Evolutionary conservation across 2,113 vertebrate genomes (phyloP).

Genomic region (Pristiophorus japonicus): DNA sequence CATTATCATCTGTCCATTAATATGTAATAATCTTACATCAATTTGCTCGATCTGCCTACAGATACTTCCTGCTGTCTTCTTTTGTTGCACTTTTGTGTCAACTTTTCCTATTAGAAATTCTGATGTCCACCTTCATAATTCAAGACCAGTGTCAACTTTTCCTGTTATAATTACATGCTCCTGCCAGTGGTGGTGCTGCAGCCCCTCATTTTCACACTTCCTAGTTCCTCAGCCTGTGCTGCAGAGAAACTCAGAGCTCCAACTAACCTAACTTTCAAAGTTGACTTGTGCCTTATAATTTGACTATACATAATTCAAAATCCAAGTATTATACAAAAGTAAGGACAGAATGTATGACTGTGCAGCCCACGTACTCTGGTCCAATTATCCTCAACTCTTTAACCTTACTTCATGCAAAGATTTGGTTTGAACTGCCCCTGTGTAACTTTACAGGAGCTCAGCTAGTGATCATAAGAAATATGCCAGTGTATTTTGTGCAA

Average conservation of each 20-base stretch:
- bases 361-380: not conserved
- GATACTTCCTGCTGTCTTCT: no score
- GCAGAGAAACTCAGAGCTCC: not conserved
- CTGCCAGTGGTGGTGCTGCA: not conserved
- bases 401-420: not conserved
- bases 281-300: not conserved
- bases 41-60: no score
- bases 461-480: not conserved
- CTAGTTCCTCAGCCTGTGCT: not conserved
- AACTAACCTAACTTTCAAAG: not conserved
- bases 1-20: no score
- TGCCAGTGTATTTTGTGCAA: not conserved
- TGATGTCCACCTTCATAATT: no score
- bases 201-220: not conserved
- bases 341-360: not conserved
- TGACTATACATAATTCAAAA: not conserved
- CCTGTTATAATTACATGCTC: not conserved
- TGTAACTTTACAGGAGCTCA: not conserved
- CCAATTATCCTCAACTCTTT: not conserved
- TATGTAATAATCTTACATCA: no score
- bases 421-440: not conserved
- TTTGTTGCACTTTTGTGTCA: no score
- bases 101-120: no score
- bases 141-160: not conserved
- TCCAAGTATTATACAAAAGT: not conserved